Conservation (phyloP, 2,888 invertebrate genomes). For the Nysson spinosus region DNA sequence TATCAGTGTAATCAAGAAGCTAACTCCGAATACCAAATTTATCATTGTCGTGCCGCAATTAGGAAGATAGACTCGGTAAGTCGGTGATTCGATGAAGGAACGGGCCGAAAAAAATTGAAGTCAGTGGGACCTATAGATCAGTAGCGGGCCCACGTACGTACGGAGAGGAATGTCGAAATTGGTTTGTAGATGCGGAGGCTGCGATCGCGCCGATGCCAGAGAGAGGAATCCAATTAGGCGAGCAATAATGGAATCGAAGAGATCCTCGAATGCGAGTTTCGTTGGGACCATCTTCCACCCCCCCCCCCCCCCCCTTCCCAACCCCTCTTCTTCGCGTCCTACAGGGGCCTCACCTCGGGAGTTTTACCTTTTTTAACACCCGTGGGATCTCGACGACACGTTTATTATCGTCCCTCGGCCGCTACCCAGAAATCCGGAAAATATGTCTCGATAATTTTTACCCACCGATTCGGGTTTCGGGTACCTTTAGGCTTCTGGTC, state of each 20-base stretch:
- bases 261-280: conserved; percentile 39
- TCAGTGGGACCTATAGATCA: conserved; percentile 60
- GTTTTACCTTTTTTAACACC: conserved; percentile 26
- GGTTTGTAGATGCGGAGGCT: conserved; percentile 56
- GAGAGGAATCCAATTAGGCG: conserved; percentile 75
- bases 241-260: conserved; percentile 71
- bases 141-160: conserved; percentile 29
- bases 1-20: no score
- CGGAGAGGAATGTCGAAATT: conserved; percentile 57
- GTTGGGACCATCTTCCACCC: conserved; percentile 12
- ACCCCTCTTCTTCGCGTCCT: conserved; percentile 1
- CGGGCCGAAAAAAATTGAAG: not conserved
- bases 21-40: no score
- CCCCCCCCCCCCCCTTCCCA: not conserved
- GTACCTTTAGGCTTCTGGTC: no score
- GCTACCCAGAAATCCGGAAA: no score
- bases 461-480: no score
- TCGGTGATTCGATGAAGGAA: no score
- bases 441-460: no score
- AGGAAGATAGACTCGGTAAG: no score
- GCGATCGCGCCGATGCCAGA: conserved; percentile 66
- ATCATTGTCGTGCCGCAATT: no score
- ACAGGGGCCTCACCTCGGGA: not conserved
- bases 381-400: conserved; percentile 38
- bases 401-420: conserved; percentile 14